A percentile compares a stretch with the other conserved stretches of the same genome.
Evolutionary conservation across 2,113 vertebrate species (phyloP).

Genomic region (Pelobates fuscus): DNA sequence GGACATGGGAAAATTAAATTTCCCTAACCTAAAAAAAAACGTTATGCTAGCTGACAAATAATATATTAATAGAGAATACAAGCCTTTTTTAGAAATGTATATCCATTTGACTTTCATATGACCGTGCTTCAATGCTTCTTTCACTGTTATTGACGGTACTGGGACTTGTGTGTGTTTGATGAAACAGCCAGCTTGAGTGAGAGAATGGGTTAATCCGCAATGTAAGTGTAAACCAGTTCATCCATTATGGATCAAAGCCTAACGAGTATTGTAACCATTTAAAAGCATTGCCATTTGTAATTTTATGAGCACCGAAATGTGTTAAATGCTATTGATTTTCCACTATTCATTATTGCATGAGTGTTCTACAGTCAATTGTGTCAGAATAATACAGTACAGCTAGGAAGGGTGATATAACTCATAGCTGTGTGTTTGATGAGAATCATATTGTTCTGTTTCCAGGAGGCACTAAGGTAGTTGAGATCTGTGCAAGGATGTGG

Average conservation of each 20-base stretch:
- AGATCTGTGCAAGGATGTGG: too few species aligned
- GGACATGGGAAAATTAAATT: not conserved
- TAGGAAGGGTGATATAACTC: slow-evolving; percentile 19
- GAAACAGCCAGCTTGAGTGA: slow-evolving; percentile 5
- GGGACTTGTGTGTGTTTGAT: slow-evolving; percentile 29
- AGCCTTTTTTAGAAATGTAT: slow-evolving; percentile 50
- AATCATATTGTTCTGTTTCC: not conserved
- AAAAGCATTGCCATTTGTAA: slow-evolving; percentile 33
- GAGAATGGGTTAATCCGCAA: slow-evolving; percentile 18
- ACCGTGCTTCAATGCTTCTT: slow-evolving; percentile 54
- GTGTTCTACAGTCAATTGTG: slow-evolving; percentile 28
- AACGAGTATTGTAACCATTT: slow-evolving; percentile 3
- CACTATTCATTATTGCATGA: slow-evolving; percentile 33
- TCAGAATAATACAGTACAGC: slow-evolving; percentile 26
- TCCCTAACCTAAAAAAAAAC: slow-evolving; percentile 41
- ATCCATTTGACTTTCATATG: slow-evolving; percentile 59
- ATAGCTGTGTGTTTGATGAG: slow-evolving; percentile 29
- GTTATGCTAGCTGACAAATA: slow-evolving; percentile 57
- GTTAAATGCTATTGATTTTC: slow-evolving; percentile 22
- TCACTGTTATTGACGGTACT: slow-evolving; percentile 42
- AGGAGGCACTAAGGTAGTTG: too few species aligned
- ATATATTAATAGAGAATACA: slow-evolving; percentile 47
- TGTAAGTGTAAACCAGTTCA: not conserved
- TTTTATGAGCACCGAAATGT: slow-evolving; percentile 45
- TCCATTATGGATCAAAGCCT: not conserved